phyloP scores from a whole-genome alignment of 2,797 vertebrate species.

The Hybognathus amarus region DNA sequence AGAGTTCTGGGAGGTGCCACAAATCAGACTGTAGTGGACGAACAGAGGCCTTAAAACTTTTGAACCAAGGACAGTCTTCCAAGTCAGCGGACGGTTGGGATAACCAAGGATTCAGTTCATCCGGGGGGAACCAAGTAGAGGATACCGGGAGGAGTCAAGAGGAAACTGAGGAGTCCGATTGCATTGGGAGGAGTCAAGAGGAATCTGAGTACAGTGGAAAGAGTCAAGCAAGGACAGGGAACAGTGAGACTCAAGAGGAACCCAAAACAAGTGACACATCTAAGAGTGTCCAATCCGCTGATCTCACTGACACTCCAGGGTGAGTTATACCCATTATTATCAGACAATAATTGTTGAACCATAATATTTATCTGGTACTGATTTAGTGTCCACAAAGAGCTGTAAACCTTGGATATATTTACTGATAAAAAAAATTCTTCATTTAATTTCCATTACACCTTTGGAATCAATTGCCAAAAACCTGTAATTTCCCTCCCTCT shows the following conservation, averaged over 20 bases:
- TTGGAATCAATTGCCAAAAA: slow-evolving; percentile 1
- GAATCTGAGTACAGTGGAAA: slow-evolving; percentile 16
- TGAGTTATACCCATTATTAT: slow-evolving; percentile 53
- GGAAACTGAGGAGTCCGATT: not conserved
- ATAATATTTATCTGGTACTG: not conserved
- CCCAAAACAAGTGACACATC: slow-evolving; percentile 6
- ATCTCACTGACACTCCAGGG: slow-evolving; percentile 57
- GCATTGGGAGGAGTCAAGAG: slow-evolving; percentile 31
- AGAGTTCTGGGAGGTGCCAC: slow-evolving; percentile 28
- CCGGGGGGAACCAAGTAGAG: slow-evolving; percentile 7
- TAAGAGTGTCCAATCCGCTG: slow-evolving; percentile 27
- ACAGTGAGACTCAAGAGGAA: slow-evolving; percentile 26
- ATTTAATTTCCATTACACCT: not conserved
- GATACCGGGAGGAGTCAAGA: slow-evolving; percentile 9
- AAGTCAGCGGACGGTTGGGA: slow-evolving; percentile 4
- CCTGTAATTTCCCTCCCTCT: not conserved
- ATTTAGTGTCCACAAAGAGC: not conserved
- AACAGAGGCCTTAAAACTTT: slow-evolving; percentile 26
- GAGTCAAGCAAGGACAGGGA: slow-evolving; percentile 33
- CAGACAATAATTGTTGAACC: slow-evolving; percentile 34
- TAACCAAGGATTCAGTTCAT: slow-evolving; percentile 27
- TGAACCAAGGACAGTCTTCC: slow-evolving; percentile 9
- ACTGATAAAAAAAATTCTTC: not conserved
- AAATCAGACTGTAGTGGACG: slow-evolving; percentile 4
- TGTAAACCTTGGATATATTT: not conserved